Conservation (phyloP, 1,140 invertebrate genomes). For the Drosophila bocki region DNA sequence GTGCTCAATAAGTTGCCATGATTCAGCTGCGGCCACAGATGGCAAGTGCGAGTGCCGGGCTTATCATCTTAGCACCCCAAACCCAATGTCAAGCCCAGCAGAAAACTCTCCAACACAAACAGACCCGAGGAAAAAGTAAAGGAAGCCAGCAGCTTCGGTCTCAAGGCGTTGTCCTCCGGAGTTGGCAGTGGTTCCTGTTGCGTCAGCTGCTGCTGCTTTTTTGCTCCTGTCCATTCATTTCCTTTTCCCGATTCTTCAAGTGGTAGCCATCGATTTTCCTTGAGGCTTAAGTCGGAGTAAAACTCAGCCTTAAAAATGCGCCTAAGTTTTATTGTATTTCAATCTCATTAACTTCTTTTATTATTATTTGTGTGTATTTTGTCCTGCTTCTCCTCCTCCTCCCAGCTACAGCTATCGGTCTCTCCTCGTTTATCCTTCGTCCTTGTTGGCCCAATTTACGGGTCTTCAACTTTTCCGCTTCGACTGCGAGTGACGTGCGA, state of each 20-base stretch:
- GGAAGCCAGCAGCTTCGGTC: background rate
- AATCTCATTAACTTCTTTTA: slow-evolving; percentile 82
- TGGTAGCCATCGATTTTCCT: slow-evolving; percentile 67
- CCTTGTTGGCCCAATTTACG: slow-evolving; percentile 54
- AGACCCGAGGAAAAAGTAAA: background rate
- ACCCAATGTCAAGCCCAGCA: slow-evolving; percentile 1
- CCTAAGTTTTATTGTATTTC: slow-evolving; percentile 81
- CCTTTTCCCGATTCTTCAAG: background rate
- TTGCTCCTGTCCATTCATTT: background rate
- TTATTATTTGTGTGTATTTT: slow-evolving; percentile 77
- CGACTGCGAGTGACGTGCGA: slow-evolving; percentile 38
- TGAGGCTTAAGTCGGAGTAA: slow-evolving; percentile 60
- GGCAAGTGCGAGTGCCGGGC: background rate
- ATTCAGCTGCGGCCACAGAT: slow-evolving; percentile 56
- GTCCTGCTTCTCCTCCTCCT: background rate
- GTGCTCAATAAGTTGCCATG: slow-evolving; percentile 63
- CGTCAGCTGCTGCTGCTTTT: slow-evolving; percentile 32
- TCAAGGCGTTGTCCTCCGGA: slow-evolving; percentile 25
- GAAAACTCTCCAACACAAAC: slow-evolving; percentile 24
- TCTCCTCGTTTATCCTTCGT: background rate
- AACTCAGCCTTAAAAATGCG: slow-evolving; percentile 72
- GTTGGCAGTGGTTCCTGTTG: slow-evolving; percentile 33
- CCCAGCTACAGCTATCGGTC: background rate
- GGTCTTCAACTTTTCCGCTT: slow-evolving; percentile 19
- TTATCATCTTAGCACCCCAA: slow-evolving; percentile 29